These are phyloP conservation scores for Artemia sinica DNA, from an alignment of 2,888 invertebrate species.

Conservation along the genomic window DNA sequence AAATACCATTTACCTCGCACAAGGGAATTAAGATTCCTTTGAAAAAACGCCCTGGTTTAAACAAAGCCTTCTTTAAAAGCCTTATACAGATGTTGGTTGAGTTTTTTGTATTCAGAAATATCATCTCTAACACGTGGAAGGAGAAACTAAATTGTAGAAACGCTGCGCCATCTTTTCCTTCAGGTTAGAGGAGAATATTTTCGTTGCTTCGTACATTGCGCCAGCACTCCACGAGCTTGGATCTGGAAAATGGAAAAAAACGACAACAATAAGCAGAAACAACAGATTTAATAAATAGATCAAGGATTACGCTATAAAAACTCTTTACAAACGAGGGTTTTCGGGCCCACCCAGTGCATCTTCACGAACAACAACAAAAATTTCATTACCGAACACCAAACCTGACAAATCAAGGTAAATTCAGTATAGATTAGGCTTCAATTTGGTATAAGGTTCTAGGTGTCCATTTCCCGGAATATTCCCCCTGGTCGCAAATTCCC, in stretches of 20 bases:
- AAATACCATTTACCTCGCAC: slow-evolving; percentile 36
- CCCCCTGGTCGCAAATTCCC: too few relatives aligned
- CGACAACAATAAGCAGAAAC: too few relatives aligned
- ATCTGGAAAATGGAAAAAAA: slow-evolving; percentile 36
- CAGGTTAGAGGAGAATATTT: slow-evolving; percentile 91
- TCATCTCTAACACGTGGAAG: slow-evolving; percentile 86
- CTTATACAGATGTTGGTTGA: slow-evolving; percentile 92
- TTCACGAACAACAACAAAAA: too few relatives aligned
- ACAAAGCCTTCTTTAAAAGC: slow-evolving; percentile 75
- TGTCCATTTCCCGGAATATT: too few relatives aligned
- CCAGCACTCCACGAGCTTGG: slow-evolving; percentile 96
- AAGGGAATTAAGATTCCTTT: slow-evolving; percentile 56
- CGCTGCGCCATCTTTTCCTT: slow-evolving; percentile 91
- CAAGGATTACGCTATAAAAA: too few relatives aligned
- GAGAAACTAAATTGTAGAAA: slow-evolving; percentile 79
- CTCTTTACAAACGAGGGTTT: too few relatives aligned
- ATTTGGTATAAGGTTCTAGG: too few relatives aligned
- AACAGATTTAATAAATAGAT: too few relatives aligned
- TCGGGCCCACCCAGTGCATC: too few relatives aligned
- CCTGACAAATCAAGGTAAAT: too few relatives aligned
- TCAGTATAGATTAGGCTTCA: too few relatives aligned
- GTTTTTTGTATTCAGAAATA: slow-evolving; percentile 75
- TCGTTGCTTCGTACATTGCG: slow-evolving; percentile 85
- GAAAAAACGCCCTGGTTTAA: slow-evolving; percentile 96
- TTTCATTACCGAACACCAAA: too few relatives aligned